phyloP scores from a whole-genome alignment of 2,888 invertebrate species.

The Choristoneura rosaceana region DNA sequence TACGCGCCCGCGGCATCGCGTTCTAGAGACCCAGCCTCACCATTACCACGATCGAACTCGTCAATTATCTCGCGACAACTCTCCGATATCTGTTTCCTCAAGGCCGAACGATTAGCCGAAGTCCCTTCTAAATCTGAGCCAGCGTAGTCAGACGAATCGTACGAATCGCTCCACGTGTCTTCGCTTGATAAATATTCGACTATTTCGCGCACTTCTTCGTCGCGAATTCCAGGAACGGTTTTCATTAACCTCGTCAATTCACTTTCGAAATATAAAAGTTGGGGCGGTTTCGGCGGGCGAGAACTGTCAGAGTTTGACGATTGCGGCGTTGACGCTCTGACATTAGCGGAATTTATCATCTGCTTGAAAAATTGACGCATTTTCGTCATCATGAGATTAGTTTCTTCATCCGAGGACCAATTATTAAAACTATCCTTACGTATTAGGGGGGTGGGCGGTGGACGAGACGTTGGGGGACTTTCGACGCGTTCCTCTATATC shows the following conservation, averaged over 20 bases:
- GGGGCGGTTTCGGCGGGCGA: conserved; percentile 91
- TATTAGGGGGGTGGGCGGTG: conserved; percentile 86
- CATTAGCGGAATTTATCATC: conserved; percentile 90
- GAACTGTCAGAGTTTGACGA: conserved; percentile 86
- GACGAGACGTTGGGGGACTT: conserved; percentile 81
- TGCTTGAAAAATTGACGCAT: conserved; percentile 97
- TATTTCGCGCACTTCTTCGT: conserved; percentile 95
- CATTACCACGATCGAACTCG: conserved; percentile 92
- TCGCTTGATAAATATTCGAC: conserved; percentile 97
- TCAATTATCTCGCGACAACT: conserved; percentile 95
- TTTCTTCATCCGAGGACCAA: conserved; percentile 97
- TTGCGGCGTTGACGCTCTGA: conserved; percentile 82
- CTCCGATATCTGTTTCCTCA: conserved; percentile 94
- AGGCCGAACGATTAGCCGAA: conserved; percentile 87
- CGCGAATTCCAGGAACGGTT: conserved; percentile 95
- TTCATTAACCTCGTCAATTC: conserved; percentile 96
- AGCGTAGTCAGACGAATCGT: conserved; percentile 96
- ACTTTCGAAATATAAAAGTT: conserved; percentile 95
- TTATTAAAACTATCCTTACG: conserved; percentile 96
- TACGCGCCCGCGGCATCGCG: conserved; percentile 95
- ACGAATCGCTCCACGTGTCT: conserved; percentile 97
- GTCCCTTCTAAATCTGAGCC: conserved; percentile 93
- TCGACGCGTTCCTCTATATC: conserved; percentile 81
- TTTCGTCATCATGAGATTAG: conserved; percentile 97
- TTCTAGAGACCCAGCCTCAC: conserved; percentile 86